A percentile compares a stretch with the other conserved stretches of the same genome.
phyloP scores from a whole-genome alignment of 2,797 vertebrate species.

The Scarus forsteni region DNA sequence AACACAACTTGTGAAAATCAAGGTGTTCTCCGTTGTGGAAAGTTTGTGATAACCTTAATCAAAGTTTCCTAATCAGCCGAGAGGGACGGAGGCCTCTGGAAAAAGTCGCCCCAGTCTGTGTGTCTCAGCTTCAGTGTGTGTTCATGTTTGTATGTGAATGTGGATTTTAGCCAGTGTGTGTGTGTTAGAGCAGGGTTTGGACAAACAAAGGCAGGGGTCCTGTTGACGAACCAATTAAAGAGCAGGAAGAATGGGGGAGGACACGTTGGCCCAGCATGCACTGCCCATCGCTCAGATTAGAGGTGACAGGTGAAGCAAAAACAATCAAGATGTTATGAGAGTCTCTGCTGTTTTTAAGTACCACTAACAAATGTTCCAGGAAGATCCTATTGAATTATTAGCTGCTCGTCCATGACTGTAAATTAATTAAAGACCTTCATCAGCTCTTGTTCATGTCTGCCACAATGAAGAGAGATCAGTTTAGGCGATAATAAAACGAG shows the following conservation, averaged over 20 bases:
- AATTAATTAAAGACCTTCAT: constrained; percentile 12
- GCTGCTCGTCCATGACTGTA: constrained; percentile 5
- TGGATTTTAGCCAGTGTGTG: constrained; percentile 17
- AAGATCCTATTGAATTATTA: constrained; percentile 30
- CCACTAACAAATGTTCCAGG: constrained; percentile 32
- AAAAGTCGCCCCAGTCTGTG: constrained; percentile 55
- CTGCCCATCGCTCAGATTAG: constrained; percentile 68
- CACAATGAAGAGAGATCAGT: not conserved
- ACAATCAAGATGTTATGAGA: constrained; percentile 56
- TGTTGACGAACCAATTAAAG: constrained; percentile 80
- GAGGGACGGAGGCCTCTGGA: constrained; percentile 58
- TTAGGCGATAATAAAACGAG: no score
- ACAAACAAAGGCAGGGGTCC: constrained; percentile 74
- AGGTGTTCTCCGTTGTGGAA: constrained; percentile 78
- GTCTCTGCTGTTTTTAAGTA: constrained; percentile 19
- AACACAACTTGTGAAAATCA: constrained; percentile 76
- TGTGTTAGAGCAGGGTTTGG: constrained; percentile 57
- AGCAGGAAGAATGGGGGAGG: constrained; percentile 70
- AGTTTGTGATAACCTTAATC: constrained; percentile 78
- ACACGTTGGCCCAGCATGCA: constrained; percentile 52
- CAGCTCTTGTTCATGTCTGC: not conserved
- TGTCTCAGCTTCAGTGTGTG: no score
- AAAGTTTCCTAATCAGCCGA: constrained; percentile 71
- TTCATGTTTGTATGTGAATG: constrained; percentile 46
- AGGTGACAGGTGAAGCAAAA: constrained; percentile 65